Base-by-base conservation (phyloP, 2,888 invertebrate species). In the Chrysolina haemoptera region DNA sequence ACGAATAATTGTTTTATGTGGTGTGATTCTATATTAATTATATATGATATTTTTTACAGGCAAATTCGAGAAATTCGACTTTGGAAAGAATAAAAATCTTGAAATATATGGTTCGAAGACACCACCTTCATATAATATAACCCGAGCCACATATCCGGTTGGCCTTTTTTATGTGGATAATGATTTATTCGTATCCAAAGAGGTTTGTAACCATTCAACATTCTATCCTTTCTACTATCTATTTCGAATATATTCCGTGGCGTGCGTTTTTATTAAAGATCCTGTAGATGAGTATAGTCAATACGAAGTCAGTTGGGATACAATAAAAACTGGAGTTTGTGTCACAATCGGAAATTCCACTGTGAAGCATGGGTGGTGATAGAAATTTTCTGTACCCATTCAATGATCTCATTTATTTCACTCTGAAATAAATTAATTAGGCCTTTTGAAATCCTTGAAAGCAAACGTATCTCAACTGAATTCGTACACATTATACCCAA, bases 11-110 rank as follows among this genome's bases (percentile, higher is more conserved):
- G 1, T 6, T 27, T 62, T 14, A 5, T 48, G 6, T 48, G 14
- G 14, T 16, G 14, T 14, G 14, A 14, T 48, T 48, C 16, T 4
- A 14, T 5, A 12, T 5, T 27, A 27, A 27, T 10, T 16, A 9
- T 3, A 12, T 73, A 35, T 18, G n/a, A n/a, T n/a, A n/a, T 14
- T 2, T 64, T 27, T 72, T 76, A 63, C 68, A 80, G 84, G 82
- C 14, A 65, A 84, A 1, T 92, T 92, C 85, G 88, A 90, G 40
- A 90, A 91, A 72, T 92, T 89, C 79, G 91, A 92, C 82, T 88
- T 90, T 76, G 92, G 92, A 11, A 8, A 64, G 1, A 78, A 77
- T 10, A 63, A 68, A n/a, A 85, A 85, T 75, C 46, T 80, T 20
- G 70, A 64, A n/a, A 77, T 70, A 50, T 89, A 89, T 79, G 85